Base-by-base conservation (phyloP, 2,113 vertebrate species). In the Psittacara wagleri region DNA sequence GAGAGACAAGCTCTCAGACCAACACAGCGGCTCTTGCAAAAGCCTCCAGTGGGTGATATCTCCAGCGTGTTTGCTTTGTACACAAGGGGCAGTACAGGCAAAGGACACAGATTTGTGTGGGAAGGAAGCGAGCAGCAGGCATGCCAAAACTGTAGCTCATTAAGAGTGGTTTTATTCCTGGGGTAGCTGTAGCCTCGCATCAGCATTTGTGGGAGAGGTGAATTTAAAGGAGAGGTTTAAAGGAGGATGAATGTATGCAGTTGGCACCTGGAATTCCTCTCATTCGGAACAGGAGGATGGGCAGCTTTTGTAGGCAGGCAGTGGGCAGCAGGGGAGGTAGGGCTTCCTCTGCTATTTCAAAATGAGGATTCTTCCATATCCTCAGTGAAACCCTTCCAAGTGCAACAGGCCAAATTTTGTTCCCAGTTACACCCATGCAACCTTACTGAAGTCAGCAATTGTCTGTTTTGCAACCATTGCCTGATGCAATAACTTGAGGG, bases 351-450 rank as follows among this genome's bases (percentile, higher is more conserved):
- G 81, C 66, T 78, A 14, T 84, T 95, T 75, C 66, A 72, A 88
- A 92, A 78, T 54, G 66, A 85, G 62, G 61, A 57, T 72, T 95
- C 94, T 82, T 92, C 94, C 23, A 12, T 16, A 35, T 94, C 62
- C 69, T 52, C 35, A 75, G 17, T 86, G 92, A 95, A 96, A 84
- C 94, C 86, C 48, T 95, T 92, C 41, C 64, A 52, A 88, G 29
- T 27, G 90, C 92, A 95, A 88, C 0, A 0, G 92, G 96, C 90
- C 94, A 92, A 86, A 80, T 68, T 86, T 76, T 96, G 76, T 88
- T 97, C 93, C 51, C 74, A 95, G 93, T 75, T 95, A 93, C 95
- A 88, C 95, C 95, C 95, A 96, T 96, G 77, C 95, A 93, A 49
- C 92, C 17, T 75, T 79, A 48, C 95, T 93, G 86, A 92, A 94